Percentiles rank a stretch among this genome's conserved stretches.
Conservation (phyloP, 2,113 vertebrate genomes). For the Tautogolabrus adspersus region DNA sequence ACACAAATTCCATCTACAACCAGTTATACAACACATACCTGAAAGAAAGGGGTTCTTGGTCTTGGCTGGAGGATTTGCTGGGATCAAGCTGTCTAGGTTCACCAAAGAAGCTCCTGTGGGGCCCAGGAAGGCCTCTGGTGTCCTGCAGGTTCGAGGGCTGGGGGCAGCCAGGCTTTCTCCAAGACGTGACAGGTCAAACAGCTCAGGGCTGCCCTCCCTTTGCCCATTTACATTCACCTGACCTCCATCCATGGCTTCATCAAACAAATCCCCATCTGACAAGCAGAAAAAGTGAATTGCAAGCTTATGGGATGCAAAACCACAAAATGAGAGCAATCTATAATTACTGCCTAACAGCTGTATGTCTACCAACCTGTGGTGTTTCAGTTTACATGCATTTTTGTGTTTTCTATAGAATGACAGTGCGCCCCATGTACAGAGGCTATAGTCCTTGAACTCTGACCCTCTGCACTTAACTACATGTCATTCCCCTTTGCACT, state of each 20-base stretch:
- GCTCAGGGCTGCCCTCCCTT: slow-evolving; percentile 80
- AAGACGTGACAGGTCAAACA: slow-evolving; percentile 85
- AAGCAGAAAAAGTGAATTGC: neutral
- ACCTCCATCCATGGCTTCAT: slow-evolving; percentile 87
- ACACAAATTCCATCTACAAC: neutral
- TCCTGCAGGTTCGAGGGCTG: slow-evolving; percentile 80
- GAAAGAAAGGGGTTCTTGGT: slow-evolving; percentile 92
- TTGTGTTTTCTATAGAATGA: neutral
- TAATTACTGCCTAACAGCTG: no score
- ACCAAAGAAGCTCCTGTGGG: slow-evolving; percentile 92
- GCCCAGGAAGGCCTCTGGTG: slow-evolving; percentile 92
- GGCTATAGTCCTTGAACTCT: no score
- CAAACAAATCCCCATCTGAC: slow-evolving; percentile 90
- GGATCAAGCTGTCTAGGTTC: slow-evolving; percentile 90
- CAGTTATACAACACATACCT: slow-evolving; percentile 75
- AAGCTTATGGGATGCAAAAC: neutral
- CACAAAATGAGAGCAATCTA: neutral
- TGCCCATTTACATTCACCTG: slow-evolving; percentile 85
- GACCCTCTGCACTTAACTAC: no score
- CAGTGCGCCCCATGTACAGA: no score
- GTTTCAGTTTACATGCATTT: neutral
- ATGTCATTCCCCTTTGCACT: no score
- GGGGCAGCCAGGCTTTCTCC: slow-evolving; percentile 84
- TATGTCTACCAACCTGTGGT: neutral
- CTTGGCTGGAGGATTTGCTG: slow-evolving; percentile 80